Percentiles rank a stretch among this genome's conserved stretches.
Conservation (phyloP, 2,797 vertebrate genomes). For the Phylloscopus collybita region DNA sequence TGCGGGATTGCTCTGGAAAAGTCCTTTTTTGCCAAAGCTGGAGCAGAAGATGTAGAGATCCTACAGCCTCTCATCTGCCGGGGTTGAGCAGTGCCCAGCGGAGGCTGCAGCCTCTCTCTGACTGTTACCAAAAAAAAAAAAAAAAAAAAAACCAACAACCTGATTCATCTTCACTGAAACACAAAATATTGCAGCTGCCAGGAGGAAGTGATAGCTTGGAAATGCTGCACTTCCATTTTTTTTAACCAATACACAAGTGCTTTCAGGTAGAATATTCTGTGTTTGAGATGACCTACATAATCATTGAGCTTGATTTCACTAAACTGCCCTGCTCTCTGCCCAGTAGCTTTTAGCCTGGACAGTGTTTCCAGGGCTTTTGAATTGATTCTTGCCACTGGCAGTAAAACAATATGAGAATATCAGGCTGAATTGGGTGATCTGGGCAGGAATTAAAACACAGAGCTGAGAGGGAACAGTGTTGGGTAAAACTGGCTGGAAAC, state of each 20-base stretch:
- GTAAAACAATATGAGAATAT: background rate
- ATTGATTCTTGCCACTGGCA: background rate
- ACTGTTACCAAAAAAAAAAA: background rate
- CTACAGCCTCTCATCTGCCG: background rate
- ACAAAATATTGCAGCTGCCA: background rate
- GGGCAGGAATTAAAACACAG: background rate
- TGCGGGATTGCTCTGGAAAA: background rate
- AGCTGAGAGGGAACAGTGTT: background rate
- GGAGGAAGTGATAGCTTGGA: background rate
- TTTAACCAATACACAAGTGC: rapidly evolving
- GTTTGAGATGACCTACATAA: background rate
- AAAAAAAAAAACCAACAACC: no score
- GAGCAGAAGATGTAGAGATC: background rate
- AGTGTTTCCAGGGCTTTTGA: background rate
- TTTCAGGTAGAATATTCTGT: background rate
- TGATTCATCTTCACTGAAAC: background rate
- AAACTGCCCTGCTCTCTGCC: background rate
- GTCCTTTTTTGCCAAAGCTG: background rate
- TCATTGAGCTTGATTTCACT: background rate
- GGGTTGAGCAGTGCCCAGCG: background rate
- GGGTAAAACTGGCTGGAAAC: background rate
- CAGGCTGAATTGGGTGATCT: background rate
- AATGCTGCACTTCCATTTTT: background rate
- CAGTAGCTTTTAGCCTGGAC: background rate
- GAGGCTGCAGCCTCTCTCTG: background rate